Base-by-base conservation (phyloP, 2,888 invertebrate genomes). In the Crossocerus cetratus region DNA sequence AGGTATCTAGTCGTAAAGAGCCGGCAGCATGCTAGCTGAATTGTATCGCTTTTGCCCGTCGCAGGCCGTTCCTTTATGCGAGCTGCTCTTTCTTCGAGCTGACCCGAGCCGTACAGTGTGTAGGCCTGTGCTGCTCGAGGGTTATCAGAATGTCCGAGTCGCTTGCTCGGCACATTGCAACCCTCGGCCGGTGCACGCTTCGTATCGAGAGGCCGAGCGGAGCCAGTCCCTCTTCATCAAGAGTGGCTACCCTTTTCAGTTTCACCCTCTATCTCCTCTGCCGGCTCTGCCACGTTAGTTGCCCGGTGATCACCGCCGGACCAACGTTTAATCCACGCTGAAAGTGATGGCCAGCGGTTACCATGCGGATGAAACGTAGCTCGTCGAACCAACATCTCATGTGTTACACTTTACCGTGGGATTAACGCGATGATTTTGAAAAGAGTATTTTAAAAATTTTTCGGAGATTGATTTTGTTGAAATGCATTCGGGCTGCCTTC, bases 111-210 rank as follows among this genome's bases (percentile, higher is more conserved):
- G 32, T 3, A 32, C 23, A 3, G 8, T 32, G 32, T 32, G 32
- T 32, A 32, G 32, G 32, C 32, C 32, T 8, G 32, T 32, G 11
- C 32, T 32, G 32, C 32, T 11, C 65, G 21, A 8, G 63, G 74
- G 80, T 80, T 80, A 80, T 80, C 80, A 72, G 71, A 75, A 69
- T 74, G 80, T 77, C 73, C 77, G 66, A 69, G 73, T 59, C 68
- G 80, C 68, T 80, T 72, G 73, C 74, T 58, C 44, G 42, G 60
- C 71, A 45, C 69, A 59, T 74, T 72, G 72, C 62, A 62, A 60
- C 59, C 61, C 32, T 23, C 53, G 2, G 45, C 53, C 54, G 13
- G 18, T 43, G 49, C 42, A 43, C 20, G 42, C 13, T 54, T 22
- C 32, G 16, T 32, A 32, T 23, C 14, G 32, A 32, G 32, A 32